Evolutionary conservation across 2,797 vertebrate genomes (phyloP), one percentile per base, ranked within the genome.

Genomic region (Nyctibius grandis): DNA sequence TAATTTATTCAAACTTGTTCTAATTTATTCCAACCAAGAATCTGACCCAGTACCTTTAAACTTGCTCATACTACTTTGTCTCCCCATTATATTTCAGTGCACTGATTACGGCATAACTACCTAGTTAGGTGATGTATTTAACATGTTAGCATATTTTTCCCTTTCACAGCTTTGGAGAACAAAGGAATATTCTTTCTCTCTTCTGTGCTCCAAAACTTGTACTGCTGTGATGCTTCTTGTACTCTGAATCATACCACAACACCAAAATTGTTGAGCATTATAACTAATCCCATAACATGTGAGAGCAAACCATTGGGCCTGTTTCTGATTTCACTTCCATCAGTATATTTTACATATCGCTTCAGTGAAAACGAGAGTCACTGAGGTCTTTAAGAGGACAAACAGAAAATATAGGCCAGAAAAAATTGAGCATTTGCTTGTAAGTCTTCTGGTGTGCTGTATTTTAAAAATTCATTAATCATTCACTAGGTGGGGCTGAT

Each of bases 381-480:
- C 15, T 25, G 20, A 65, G 5, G 9, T 79, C 22, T 82, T 82
- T 36, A 78, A 33, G 21, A 53, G 17, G 14, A 89, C 19, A 89
- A 89, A 60, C 8, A 69, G 13, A 81, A 92, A 6, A 65, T 15
- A 73, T 0, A 79, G 16, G 22, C 10, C 18, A 53, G 20, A 10
- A 91, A 67, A 38, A 48, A 12, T 1, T 0, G 0, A 78, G 2
- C 15, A 48, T 83, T 93, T 87, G 14, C 36, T 89, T 76, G 13
- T 42, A 93, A 56, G 9, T 64, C 8, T 76, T 82, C 31, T 9
- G 3, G 6, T 44, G 5, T 67, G 21, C 2, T 63, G 5, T 63
- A 73, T 83, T 93, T 69, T 82, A 79, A 85, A 42, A 89, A 59
- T 83, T 73, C 51, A 89, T 94, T 91, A 59, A 70, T 87, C 67